Percentiles rank a stretch among this genome's conserved stretches.
Evolutionary conservation across 2,113 vertebrate species (phyloP).

Genomic region (Dasypus novemcinctus): DNA sequence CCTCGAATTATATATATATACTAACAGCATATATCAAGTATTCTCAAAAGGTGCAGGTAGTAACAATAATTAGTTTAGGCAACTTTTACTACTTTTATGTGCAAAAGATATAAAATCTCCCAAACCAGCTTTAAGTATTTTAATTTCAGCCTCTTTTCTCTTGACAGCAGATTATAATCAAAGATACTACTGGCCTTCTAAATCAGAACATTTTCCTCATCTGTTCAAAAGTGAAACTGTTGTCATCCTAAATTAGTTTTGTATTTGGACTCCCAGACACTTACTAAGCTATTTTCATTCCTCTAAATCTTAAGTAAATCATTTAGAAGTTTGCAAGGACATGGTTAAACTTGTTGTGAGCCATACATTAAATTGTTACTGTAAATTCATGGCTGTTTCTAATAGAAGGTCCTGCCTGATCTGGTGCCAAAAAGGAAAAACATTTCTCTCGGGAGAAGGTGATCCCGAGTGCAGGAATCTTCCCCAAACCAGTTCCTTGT

Average conservation of each 20-base stretch:
- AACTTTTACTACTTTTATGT: neutral
- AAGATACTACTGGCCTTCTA: neutral
- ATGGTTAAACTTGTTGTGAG: neutral
- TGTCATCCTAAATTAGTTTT: neutral
- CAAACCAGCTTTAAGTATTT: neutral
- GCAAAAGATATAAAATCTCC: neutral
- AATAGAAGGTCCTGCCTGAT: too few species aligned
- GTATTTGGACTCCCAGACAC: neutral
- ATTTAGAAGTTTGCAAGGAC: neutral
- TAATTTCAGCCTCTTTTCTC: conserved; percentile 7
- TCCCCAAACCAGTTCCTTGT: too few species aligned
- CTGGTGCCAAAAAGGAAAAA: too few species aligned
- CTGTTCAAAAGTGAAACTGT: conserved; percentile 17
- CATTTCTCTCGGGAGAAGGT: too few species aligned
- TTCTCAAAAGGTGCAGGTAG: neutral
- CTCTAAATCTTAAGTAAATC: neutral
- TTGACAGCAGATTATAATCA: neutral
- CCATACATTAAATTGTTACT: too few species aligned
- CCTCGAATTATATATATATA: neutral
- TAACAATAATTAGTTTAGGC: neutral
- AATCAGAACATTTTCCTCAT: neutral
- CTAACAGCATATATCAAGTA: neutral
- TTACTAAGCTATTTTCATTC: neutral
- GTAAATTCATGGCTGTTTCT: too few species aligned
- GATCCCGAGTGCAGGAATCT: too few species aligned